Base-by-base conservation (phyloP, 2,888 invertebrate genomes). In the Branchellion lobata region DNA sequence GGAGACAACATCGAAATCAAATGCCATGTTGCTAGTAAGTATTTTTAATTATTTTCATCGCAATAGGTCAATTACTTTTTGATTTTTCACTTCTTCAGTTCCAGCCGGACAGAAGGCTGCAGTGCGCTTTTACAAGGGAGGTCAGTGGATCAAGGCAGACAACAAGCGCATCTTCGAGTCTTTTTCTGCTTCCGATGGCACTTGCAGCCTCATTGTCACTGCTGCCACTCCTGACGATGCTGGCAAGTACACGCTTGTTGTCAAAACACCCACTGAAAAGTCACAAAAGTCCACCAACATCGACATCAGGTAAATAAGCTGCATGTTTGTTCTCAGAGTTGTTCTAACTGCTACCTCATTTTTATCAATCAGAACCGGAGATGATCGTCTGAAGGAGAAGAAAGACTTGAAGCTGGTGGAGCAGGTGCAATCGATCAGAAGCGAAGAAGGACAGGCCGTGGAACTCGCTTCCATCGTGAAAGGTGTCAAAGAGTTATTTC, bases 1-100 rank as follows among this genome's bases (percentile, higher is more conserved):
- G 81, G 81, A 51, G 81, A 78, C 1, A 80, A 51, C 40, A 74
- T 81, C n/a, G 57, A 75, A 31, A 65, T 81, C 27, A 68, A 79
- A 3, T 81, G 80, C 75, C 72, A 68, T 47, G 75, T 81, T 3
- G 29, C 65, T 69, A 81, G 79, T 79, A 40, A 79, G 79, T 47
- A 61, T 24, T 24, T 8, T 33, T 14, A 8, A 14, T 33, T 11
- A 27, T 5, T 8, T 51, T 47, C 21, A 8, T 77, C 72, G n/a
- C 47, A 21, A 34, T 14, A 14, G 40, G 14, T 40, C 14, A 40
- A 40, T 40, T 40, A 14, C 8, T 40, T 8, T 14, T 40, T 40
- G 14, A 40, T 24, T 18, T 57, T 5, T 57, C 61, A 57, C 61
- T 5, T 24, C 24, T 57, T 18, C 24, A 57, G 61, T 57, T 57